Conservation (phyloP, 2,113 vertebrate species). For the Lepus europaeus region DNA sequence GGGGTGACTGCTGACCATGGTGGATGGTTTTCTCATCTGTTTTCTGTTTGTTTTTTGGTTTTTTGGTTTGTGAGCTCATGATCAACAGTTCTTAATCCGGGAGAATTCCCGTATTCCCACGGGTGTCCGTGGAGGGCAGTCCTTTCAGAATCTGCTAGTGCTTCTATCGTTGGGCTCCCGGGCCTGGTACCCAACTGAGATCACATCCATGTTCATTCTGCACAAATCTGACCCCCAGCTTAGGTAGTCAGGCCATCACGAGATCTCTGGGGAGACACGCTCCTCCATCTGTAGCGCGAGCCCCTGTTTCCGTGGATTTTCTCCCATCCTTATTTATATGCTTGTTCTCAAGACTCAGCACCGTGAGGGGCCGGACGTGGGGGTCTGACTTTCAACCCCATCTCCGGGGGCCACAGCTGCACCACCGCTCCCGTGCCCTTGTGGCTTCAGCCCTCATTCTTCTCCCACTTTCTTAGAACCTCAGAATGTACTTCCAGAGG, state of each 20-base stretch:
- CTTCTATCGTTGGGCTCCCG: neutral
- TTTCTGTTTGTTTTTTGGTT: neutral
- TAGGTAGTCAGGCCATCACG: neutral
- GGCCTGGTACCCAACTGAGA: neutral
- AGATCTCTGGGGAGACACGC: neutral
- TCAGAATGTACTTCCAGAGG: neutral
- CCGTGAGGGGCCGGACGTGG: neutral
- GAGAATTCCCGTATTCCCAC: neutral
- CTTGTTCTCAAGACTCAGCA: neutral
- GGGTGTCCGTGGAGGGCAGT: neutral
- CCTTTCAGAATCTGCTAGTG: neutral
- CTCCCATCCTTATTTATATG: too few species aligned
- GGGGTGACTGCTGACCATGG: rapidly evolving
- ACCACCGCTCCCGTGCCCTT: neutral
- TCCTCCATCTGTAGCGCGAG: neutral
- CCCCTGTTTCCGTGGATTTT: neutral
- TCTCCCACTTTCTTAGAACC: neutral
- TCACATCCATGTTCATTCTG: neutral
- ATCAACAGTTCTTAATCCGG: neutral
- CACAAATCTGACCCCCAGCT: neutral
- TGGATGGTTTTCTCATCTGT: rapidly evolving
- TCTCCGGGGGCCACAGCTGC: neutral
- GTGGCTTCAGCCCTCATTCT: too few species aligned
- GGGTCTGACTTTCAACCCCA: neutral
- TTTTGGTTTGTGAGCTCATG: neutral